Evolutionary conservation across 2,113 vertebrate genomes (phyloP), one percentile per base, ranked within the genome.

Genomic region (Calidris pugnax): DNA sequence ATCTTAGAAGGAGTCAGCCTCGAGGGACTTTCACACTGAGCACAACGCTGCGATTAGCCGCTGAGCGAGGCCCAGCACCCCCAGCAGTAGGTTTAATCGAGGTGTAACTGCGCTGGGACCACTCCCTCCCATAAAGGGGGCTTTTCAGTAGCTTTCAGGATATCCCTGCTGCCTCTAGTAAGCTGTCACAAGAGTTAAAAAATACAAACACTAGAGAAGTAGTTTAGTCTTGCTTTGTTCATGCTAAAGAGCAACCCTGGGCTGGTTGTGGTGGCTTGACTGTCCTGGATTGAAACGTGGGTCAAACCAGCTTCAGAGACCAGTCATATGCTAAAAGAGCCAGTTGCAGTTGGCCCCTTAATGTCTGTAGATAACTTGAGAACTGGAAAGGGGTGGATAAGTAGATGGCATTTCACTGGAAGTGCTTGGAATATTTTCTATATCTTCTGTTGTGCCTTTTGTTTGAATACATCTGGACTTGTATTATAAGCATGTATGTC

Each of bases 21-120:
- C 95, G 99, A 69, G 99, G 99, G 64, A 99, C 99, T 80, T 99
- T 99, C 98, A 99, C 99, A 4, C 98, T 99, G 98, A 99, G 99
- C 98, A 99, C 99, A 90, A 99, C 99, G 0, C 97, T 99, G 83
- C 97, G 99, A 27, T 98, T 99, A 66, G 99, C n/a, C n/a, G n/a
- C n/a, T n/a, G n/a, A n/a, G 45, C 8, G 18, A 19, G 45, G 45
- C 18, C 45, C 45, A 20, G 19, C 45, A 47, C 45, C 45, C 45
- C 45, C 45, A 19, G 45, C 45, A 9, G 45, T 47, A 47, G 45
- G 45, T 47, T 47, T 47, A 47, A 47, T 20, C 19, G 8, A 47
- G 45, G 45, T 18, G 18, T 45, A 45, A 45, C 17, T 16, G 45
- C 18, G 45, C 45, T 8, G 8, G 45, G 45, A 47, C 8, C 45